phyloP scores from a whole-genome alignment of 2,888 invertebrate genomes.

The Cheilosia soror region DNA sequence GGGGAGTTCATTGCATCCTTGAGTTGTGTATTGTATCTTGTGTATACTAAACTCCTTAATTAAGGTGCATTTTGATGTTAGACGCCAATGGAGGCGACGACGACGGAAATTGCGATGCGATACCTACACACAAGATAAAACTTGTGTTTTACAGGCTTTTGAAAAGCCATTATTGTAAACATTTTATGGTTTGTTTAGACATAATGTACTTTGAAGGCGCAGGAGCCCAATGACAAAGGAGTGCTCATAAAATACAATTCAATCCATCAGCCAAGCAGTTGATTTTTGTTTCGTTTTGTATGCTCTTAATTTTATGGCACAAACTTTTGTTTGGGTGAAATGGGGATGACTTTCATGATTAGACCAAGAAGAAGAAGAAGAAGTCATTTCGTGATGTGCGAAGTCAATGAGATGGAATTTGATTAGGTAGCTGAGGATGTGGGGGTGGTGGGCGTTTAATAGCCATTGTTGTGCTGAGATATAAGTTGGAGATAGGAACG shows the following conservation, averaged over 20 bases:
- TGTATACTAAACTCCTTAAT: constrained; percentile 42
- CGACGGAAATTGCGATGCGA: constrained; percentile 6
- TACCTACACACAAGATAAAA: constrained; percentile 3
- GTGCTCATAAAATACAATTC: constrained; percentile 47
- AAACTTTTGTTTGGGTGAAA: constrained; percentile 52
- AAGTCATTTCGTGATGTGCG: constrained; percentile 35
- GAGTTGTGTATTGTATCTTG: constrained; percentile 30
- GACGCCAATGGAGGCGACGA: background rate
- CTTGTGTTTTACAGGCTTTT: constrained; percentile 43
- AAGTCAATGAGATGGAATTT: constrained; percentile 43
- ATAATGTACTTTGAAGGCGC: background rate
- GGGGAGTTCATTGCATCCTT: constrained; percentile 61
- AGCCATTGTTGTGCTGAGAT: constrained; percentile 16
- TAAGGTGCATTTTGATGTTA: constrained; percentile 60
- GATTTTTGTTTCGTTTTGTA: background rate
- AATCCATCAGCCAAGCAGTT: constrained; percentile 38
- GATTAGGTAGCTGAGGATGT: constrained; percentile 12
- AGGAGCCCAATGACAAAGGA: background rate
- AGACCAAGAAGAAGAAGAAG: constrained; percentile 2
- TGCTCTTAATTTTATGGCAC: constrained; percentile 29
- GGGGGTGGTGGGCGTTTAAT: constrained; percentile 14
- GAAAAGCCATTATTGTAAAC: constrained; percentile 37
- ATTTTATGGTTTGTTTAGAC: constrained; percentile 52
- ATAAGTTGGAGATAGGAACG: constrained; percentile 7
- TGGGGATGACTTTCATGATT: constrained; percentile 41